phyloP scores from a whole-genome alignment of 2,797 vertebrate genomes.

The Etheostoma perlongum region DNA sequence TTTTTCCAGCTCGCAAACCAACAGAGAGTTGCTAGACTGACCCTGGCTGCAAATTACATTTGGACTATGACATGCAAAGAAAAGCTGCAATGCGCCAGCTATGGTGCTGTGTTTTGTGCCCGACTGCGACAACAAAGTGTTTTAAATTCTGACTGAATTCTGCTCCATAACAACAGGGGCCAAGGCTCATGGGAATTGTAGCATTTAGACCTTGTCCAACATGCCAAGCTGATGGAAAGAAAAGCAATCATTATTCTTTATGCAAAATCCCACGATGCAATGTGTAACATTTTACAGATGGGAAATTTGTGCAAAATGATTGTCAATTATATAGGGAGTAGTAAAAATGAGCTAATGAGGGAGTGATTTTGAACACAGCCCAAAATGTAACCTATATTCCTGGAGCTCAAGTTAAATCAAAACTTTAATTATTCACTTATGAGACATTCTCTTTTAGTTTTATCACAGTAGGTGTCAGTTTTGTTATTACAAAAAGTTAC shows the following conservation, averaged over 20 bases:
- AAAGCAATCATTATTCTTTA: not conserved
- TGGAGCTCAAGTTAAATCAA: not conserved
- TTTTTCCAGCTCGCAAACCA: too few species aligned
- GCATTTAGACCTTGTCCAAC: not conserved
- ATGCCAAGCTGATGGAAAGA: not conserved
- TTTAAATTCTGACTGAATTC: not conserved
- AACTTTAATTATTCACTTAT: not conserved
- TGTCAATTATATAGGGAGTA: not conserved
- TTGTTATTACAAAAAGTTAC: not conserved
- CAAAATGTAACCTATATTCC: not conserved
- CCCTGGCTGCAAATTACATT: too few species aligned
- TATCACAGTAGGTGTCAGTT: slow-evolving; percentile 1
- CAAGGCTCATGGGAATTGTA: not conserved
- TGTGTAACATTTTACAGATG: not conserved
- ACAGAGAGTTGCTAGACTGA: too few species aligned
- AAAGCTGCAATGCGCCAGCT: not conserved
- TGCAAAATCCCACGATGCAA: not conserved
- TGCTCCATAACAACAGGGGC: not conserved
- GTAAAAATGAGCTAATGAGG: not conserved
- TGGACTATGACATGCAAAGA: not conserved
- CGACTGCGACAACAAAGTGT: not conserved
- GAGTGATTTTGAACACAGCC: not conserved
- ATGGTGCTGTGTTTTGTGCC: not conserved
- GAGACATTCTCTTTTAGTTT: not conserved
- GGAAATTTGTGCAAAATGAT: not conserved